Conservation (phyloP, 2,113 vertebrate genomes). For the Mohoua ochrocephala region DNA sequence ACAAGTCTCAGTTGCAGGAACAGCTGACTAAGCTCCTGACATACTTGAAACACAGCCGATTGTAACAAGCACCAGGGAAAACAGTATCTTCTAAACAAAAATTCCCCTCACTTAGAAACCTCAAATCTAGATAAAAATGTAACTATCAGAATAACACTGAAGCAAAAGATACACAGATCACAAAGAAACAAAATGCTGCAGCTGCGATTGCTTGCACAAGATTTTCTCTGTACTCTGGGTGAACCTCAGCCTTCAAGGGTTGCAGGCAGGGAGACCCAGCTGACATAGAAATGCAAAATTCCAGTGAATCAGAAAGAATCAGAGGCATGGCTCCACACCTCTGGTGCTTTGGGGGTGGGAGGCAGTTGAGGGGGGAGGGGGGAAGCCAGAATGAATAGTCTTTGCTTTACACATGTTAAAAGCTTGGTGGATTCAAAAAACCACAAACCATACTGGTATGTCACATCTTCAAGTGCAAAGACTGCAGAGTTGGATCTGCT, state of each 20-base stretch:
- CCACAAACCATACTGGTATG: neutral
- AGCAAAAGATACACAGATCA: accelerated
- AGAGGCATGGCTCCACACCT: neutral
- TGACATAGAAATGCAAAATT: slow-evolving; percentile 41
- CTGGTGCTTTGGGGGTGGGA: neutral
- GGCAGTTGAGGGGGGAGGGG: neutral
- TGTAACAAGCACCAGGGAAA: slow-evolving; percentile 1
- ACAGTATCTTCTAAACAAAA: neutral
- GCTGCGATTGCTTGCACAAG: neutral
- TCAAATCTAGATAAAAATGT: neutral
- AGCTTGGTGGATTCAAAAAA: neutral
- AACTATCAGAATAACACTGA: neutral
- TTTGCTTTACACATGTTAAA: neutral
- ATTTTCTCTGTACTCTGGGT: neutral
- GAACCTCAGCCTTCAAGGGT: neutral
- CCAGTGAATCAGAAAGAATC: neutral
- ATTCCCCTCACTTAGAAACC: neutral
- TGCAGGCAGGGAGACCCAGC: neutral
- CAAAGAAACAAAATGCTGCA: neutral
- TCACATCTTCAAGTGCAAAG: neutral
- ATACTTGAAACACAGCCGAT: neutral
- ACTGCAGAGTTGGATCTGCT: neutral
- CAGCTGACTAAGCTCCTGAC: slow-evolving; percentile 38
- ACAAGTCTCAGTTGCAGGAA: neutral
- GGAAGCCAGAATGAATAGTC: neutral